Base-by-base conservation (phyloP, 1,140 invertebrate genomes). In the Eueides isabella region DNA sequence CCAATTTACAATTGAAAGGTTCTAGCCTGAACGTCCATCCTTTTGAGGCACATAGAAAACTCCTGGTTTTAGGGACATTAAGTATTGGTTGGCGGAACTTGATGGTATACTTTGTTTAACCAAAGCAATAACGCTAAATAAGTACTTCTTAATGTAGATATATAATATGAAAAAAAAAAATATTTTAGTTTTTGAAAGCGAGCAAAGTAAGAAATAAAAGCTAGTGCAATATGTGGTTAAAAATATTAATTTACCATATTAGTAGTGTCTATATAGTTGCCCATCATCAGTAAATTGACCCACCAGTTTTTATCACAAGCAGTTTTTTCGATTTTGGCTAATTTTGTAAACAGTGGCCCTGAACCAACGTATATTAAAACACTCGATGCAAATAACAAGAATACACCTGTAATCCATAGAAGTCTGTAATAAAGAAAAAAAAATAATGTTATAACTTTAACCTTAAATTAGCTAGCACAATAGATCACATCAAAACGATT, bases 251-350 rank as follows among this genome's bases (percentile, higher is more conserved):
- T 81, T 69, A 83, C 83, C 16, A 78, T 76, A 38, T 74, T 67
- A 23, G 61, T n/a, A 33, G 72, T 76, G 12, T 76, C 68, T 7
- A 78, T 35, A 69, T 80, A 81, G 63, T 81, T 84, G 5, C 75
- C 75, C 11, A 84, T 5, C 82, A 84, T 82, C 1, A 84, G 55
- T 0, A 82, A 14, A 30, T 26, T 77, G 2, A 48, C 19, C 79
- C 75, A 84, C 77, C 79, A 82, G 31, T 72, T 80, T n/a, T 80
- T 78, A 2, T 72, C 28, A 38, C 83, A 84, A 0, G 61, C 26
- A 1, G 19, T 7, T 55, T 55, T 55, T 26, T 55, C 48, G 9
- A 55, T 26, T 26, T 23, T 14, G n/a, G 74, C 66, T 44, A 44
- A 7, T 29, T 62, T 28, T 0, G 63, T 55, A 4, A 55, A 82